These are phyloP conservation scores for Stenoptilia bipunctidactyla DNA, from an alignment of 2,888 invertebrate species.

Conservation along the genomic window DNA sequence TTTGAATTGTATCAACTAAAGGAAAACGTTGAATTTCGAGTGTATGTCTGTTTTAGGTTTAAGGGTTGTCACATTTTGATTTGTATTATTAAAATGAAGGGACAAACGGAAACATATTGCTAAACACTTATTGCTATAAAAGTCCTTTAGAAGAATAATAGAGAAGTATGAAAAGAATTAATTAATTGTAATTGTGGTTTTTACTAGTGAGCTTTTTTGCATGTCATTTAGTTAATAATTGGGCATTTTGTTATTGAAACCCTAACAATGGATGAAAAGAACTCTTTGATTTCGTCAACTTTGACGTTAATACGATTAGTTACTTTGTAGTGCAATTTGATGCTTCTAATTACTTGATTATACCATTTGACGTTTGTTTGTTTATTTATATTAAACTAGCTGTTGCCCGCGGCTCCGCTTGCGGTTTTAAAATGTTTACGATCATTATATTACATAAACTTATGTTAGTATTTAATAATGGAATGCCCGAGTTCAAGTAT, in stretches of 20 bases:
- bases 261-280: not conserved
- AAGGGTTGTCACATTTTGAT: not conserved
- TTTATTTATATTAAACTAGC: too few species aligned
- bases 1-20: too few species aligned
- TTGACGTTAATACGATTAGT: constrained; percentile 5
- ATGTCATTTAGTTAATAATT: constrained; percentile 25
- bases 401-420: too few species aligned
- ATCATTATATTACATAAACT: too few species aligned
- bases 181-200: constrained; percentile 39
- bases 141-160: constrained; percentile 24
- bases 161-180: constrained; percentile 26
- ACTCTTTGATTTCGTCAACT: not conserved
- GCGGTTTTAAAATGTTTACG: too few species aligned
- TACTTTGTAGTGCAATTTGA: too few species aligned
- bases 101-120: constrained; percentile 34
- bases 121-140: constrained; percentile 34
- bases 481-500: too few species aligned
- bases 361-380: too few species aligned
- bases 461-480: too few species aligned
- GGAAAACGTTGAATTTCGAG: not conserved
- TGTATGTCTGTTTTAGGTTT: not conserved
- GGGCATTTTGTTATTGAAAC: constrained; percentile 8
- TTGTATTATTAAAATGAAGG: not conserved
- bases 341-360: too few species aligned
- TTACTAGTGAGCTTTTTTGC: constrained; percentile 14